Conservation (phyloP, 2,888 invertebrate species). For the Morinoia aosen region DNA sequence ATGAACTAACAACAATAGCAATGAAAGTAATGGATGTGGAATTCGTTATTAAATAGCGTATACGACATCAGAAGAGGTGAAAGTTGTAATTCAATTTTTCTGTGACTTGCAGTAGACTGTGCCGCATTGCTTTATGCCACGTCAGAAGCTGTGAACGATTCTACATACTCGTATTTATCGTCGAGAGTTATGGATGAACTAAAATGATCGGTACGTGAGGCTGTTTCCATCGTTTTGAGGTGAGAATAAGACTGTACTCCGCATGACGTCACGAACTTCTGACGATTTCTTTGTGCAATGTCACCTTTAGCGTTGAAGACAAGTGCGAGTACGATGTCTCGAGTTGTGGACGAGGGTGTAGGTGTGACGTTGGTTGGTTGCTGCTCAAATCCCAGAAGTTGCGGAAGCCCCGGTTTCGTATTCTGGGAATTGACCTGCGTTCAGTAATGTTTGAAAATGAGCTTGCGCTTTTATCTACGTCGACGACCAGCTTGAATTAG, state of each 20-base stretch:
- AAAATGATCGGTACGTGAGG: background rate
- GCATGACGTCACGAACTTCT: background rate
- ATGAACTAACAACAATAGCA: too few relatives aligned
- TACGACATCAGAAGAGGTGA: too few relatives aligned
- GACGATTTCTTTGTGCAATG: background rate
- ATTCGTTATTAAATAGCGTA: too few relatives aligned
- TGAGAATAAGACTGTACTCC: background rate
- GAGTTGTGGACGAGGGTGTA: background rate
- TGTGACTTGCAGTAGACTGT: too few relatives aligned
- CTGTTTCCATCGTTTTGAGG: background rate
- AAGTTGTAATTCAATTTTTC: too few relatives aligned
- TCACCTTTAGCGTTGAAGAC: background rate
- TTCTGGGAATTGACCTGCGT: background rate
- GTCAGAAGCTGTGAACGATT: background rate
- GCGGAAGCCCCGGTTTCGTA: background rate
- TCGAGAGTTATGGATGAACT: background rate
- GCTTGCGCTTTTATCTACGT: background rate
- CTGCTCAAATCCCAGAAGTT: background rate
- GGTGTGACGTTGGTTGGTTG: background rate
- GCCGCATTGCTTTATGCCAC: background rate
- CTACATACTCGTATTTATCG: background rate
- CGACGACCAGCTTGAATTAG: background rate
- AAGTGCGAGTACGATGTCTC: background rate
- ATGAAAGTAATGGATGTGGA: too few relatives aligned
- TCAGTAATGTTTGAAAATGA: background rate